A percentile compares a stretch with the other conserved stretches of the same genome.
Conservation (phyloP, 2,888 invertebrate species). For the Schizotus pectinicornis region DNA sequence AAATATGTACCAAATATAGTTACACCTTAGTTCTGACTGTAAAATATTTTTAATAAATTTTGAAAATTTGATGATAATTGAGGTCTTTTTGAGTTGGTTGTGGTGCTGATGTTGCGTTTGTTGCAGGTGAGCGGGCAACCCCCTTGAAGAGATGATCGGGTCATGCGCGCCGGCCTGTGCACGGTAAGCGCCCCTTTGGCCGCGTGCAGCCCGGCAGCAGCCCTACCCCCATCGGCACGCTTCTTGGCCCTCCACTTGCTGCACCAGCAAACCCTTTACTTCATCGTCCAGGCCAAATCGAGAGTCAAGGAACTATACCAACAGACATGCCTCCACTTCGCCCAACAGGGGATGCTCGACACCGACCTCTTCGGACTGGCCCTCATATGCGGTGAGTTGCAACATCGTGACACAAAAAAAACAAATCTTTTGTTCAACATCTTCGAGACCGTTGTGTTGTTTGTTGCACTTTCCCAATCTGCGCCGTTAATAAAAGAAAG, state of each 20-base stretch:
- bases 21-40: too few species aligned
- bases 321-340: conserved; percentile 80
- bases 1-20: too few species aligned
- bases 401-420: background rate
- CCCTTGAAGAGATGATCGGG: conserved; percentile 60
- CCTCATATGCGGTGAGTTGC: conserved; percentile 77
- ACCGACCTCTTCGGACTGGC: conserved; percentile 87
- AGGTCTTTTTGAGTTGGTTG: too few species aligned
- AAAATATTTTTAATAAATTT: too few species aligned
- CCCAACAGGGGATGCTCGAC: conserved; percentile 83
- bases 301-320: conserved; percentile 83
- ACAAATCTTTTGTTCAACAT: background rate
- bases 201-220: conserved; percentile 72
- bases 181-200: conserved; percentile 82
- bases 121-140: conserved; percentile 52
- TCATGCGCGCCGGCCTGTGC: conserved; percentile 72
- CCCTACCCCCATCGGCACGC: conserved; percentile 68
- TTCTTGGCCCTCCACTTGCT: conserved; percentile 71
- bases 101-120: too few species aligned
- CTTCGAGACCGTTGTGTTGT: background rate
- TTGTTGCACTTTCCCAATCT: background rate
- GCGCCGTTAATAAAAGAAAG: too few species aligned
- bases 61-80: too few species aligned
- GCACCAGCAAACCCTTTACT: conserved; percentile 65
- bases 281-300: conserved; percentile 77